phyloP scores from a whole-genome alignment of 1,140 invertebrate genomes.

The Macrotrachela quadricornifera region DNA sequence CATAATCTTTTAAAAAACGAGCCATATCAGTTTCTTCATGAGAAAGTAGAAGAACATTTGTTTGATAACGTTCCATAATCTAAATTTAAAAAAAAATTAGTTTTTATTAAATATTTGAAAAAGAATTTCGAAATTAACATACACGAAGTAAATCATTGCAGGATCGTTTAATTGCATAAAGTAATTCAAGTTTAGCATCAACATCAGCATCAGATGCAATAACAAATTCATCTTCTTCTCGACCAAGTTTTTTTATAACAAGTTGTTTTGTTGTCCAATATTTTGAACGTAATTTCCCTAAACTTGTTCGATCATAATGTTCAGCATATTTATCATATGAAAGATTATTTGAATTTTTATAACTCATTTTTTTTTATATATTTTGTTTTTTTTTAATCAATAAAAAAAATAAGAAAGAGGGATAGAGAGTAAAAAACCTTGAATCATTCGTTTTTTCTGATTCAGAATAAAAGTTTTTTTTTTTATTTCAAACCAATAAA shows the following conservation, averaged over 20 bases:
- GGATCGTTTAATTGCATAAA: background rate
- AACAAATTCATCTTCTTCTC: slow-evolving; percentile 91
- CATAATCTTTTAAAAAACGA: slow-evolving; percentile 74
- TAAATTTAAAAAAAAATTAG: slow-evolving; percentile 18
- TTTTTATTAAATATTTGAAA: too few relatives aligned
- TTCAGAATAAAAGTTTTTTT: too few relatives aligned
- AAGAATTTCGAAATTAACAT: too few relatives aligned
- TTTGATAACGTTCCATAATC: slow-evolving; percentile 79
- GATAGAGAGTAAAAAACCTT: too few relatives aligned
- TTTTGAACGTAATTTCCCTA: slow-evolving; percentile 70
- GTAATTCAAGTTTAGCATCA: slow-evolving; percentile 73
- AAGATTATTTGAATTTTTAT: too few relatives aligned
- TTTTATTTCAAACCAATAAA: too few relatives aligned
- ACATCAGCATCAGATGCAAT: slow-evolving; percentile 82
- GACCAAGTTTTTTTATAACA: slow-evolving; percentile 75
- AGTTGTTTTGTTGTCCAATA: slow-evolving; percentile 96
- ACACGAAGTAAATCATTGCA: too few relatives aligned
- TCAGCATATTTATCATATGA: slow-evolving; percentile 28
- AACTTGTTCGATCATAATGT: slow-evolving; percentile 35
- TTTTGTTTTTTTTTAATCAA: too few relatives aligned
- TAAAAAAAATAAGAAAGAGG: too few relatives aligned
- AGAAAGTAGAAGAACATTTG: slow-evolving; percentile 68
- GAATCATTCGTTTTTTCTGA: too few relatives aligned
- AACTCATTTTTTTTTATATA: too few relatives aligned
- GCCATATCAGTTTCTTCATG: slow-evolving; percentile 88